Evolutionary conservation across 2,113 vertebrate species (phyloP), one percentile per base, ranked within the genome.

Genomic region (Erythrocercus mccallii): DNA sequence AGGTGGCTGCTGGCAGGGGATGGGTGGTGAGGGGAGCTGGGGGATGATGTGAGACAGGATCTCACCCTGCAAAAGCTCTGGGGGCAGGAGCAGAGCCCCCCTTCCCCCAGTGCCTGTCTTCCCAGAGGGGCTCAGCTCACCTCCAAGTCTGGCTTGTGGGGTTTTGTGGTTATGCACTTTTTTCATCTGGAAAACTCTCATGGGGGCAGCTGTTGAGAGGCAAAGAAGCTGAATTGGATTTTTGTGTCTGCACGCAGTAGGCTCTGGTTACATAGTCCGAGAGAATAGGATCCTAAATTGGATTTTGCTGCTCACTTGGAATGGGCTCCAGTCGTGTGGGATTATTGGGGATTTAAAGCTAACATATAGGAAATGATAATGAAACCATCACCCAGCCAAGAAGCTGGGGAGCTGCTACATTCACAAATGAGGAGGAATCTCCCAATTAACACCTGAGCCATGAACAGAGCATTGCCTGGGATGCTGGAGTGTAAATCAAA

Each of bases 311-410:
- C 65, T 90, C 28, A 19, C 94, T 94, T 82, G 88, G 92, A 94
- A 88, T 71, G 78, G 76, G 71, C 86, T 94, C 81, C 57, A 81
- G 86, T 78, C 6, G 1, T 56, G 79, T 64, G 69, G 92, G 93
- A 96, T 97, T 96, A 94, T 21, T 73, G 83, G 91, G 86, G 93
- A 87, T 96, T 96, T 94, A 86, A 90, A 92, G 70, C 56, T 86
- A 90, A 78, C 60, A 38, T 92, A 88, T 77, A 90, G 72, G 88
- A 90, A 73, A 93, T 44, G 31, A 7, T 42, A 80, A 95, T 48
- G 78, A 81, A 83, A 88, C 72, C 70, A 74, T 62, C 45, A 58
- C 56, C 53, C 23, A 81, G 70, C 54, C 66, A 65, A 78, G 74
- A 51, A 86, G 37, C 81, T 56, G 71, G 66, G 61, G 47, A 88